Base-by-base conservation (phyloP, 2,888 invertebrate genomes). In the Heliconius charithonia region DNA sequence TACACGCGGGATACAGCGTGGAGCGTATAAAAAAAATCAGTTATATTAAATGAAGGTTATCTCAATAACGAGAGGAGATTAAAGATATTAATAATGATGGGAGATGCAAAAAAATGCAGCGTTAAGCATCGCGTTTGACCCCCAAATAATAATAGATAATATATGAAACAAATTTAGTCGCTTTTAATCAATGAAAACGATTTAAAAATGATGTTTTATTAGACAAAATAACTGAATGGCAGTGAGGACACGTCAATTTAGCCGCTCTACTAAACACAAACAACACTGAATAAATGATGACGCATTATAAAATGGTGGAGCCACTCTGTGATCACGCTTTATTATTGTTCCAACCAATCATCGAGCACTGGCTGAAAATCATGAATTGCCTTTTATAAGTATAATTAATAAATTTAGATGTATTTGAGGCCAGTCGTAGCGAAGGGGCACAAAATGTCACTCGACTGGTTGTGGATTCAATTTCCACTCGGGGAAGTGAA, bases 281-380 rank as follows among this genome's bases (percentile, higher is more conserved):
- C 72, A 72, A 59, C 72, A 72, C 72, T 59, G 72, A 72, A 59
- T 72, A 59, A 72, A 25, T 37, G 72, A 59, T 72, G 72, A 72
- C 72, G 59, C 72, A 72, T 72, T 72, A 72, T 72, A 32, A 37
- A 72, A 37, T 72, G 72, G 72, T 72, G 59, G 59, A 72, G 51
- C 59, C 72, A 72, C 59, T 72, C 59, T 72, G 32, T 27, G 51
- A 10, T 59, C 72, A 59, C 56, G 32, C 32, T 59, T 72, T 32
- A 56, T 72, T 32, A 72, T 72, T 72, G 72, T 72, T 59, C 59
- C 13, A 59, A n/a, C 72, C 32, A 72, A 59, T 59, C 72, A 37
- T 59, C 37, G 59, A 72, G 7, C 22, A 56, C 2, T 56, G 32
- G 32, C 37, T 72, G 72, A 59, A 69, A 45, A 69, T 45, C 25